These are phyloP conservation scores for Adela reaumurella DNA, from an alignment of 2,888 invertebrate species.

Conservation along the genomic window DNA sequence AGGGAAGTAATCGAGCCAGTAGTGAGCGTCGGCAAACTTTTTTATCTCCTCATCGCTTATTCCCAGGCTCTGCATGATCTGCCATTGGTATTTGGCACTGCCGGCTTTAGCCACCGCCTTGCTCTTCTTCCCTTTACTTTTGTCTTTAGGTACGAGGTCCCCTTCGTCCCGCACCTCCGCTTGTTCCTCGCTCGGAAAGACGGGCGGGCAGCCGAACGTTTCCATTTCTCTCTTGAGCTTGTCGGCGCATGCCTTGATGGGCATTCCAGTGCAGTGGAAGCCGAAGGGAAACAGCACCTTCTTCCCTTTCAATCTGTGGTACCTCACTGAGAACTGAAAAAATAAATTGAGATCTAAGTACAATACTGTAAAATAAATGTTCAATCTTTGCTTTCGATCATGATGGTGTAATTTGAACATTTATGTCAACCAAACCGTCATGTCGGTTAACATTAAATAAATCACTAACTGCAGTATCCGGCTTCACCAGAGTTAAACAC, in stretches of 20 bases:
- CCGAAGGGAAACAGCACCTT: constrained; percentile 94
- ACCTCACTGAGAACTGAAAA: constrained; percentile 82
- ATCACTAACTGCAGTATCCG: no score
- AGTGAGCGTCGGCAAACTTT: constrained; percentile 81
- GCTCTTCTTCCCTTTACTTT: constrained; percentile 85
- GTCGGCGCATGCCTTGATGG: constrained; percentile 98
- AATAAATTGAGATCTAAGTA: constrained; percentile 1
- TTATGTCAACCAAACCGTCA: no score
- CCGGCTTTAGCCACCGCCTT: constrained; percentile 93
- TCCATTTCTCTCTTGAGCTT: constrained; percentile 93
- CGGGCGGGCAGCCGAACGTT: constrained; percentile 87
- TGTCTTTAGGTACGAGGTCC: constrained; percentile 61
- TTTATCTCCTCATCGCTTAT: constrained; percentile 88
- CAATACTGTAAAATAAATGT: neutral
- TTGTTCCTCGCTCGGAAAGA: constrained; percentile 68
- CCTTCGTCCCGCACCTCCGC: constrained; percentile 2
- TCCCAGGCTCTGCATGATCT: constrained; percentile 95
- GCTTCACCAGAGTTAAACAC: no score
- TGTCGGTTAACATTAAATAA: no score
- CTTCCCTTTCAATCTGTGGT: constrained; percentile 88
- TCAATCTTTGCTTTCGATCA: no score
- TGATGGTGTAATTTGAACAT: no score
- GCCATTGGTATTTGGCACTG: constrained; percentile 92
- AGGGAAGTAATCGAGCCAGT: constrained; percentile 98
- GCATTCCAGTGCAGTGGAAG: constrained; percentile 99